A percentile compares a stretch with the other conserved stretches of the same genome.
phyloP scores from a whole-genome alignment of 1,140 invertebrate genomes.

The Tribolium castaneum region DNA sequence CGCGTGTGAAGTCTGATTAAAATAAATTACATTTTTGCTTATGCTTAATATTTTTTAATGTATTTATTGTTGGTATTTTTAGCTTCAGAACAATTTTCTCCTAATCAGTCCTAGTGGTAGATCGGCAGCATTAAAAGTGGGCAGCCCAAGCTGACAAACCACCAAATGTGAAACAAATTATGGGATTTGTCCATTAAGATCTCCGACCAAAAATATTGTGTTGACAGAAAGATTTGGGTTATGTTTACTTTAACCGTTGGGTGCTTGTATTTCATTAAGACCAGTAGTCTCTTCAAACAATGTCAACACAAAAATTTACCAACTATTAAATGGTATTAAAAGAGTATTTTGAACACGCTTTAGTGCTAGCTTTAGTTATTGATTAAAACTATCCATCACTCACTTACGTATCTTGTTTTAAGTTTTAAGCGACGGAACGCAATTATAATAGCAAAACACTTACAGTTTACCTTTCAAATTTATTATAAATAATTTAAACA shows the following conservation, averaged over 20 bases:
- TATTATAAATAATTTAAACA: too few species aligned
- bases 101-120: too few species aligned
- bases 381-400: background rate
- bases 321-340: conserved; percentile 15
- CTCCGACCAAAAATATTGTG: background rate
- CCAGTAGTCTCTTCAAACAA: conserved; percentile 21
- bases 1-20: too few species aligned
- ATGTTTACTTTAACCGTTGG: conserved; percentile 18
- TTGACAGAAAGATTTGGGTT: conserved; percentile 24
- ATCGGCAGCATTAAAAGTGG: too few species aligned
- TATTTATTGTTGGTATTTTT: too few species aligned
- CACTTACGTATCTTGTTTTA: background rate
- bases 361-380: background rate
- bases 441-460: too few species aligned
- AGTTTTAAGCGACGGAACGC: background rate
- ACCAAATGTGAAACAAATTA: background rate
- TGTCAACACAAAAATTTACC: conserved; percentile 24
- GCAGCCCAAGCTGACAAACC: too few species aligned
- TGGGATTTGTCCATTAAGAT: conserved; percentile 3
- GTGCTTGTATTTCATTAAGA: conserved; percentile 29
- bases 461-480: too few species aligned
- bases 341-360: background rate
- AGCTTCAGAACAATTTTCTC: too few species aligned
- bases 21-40: too few species aligned
- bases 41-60: too few species aligned